phyloP scores from a whole-genome alignment of 1,140 invertebrate genomes.

The Scaptomyza hsui region DNA sequence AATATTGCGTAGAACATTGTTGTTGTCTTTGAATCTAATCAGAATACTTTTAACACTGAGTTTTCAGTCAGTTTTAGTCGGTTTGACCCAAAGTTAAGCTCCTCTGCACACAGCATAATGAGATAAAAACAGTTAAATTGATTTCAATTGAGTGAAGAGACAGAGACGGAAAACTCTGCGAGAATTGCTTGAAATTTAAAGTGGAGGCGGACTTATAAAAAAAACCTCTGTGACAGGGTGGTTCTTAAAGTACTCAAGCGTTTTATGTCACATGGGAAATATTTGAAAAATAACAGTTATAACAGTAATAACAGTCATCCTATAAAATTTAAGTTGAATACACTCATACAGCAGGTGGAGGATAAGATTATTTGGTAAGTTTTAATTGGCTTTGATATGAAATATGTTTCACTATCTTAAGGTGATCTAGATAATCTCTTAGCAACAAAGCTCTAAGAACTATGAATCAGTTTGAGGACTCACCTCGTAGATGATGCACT shows the following conservation, averaged over 20 bases:
- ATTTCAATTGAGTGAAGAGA: conserved; percentile 64
- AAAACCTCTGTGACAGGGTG: background rate
- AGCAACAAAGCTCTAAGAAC: background rate
- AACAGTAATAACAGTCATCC: no score
- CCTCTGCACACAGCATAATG: conserved; percentile 25
- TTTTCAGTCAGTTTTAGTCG: background rate
- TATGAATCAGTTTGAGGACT: background rate
- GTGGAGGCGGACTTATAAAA: conserved; percentile 19
- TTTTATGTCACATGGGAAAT: background rate
- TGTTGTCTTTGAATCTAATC: background rate
- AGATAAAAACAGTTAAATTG: conserved; percentile 68
- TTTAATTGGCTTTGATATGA: background rate
- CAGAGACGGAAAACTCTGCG: background rate
- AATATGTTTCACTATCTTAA: background rate
- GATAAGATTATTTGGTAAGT: background rate
- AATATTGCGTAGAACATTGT: background rate
- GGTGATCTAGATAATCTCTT: background rate
- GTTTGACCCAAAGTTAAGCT: background rate
- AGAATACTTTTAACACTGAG: background rate
- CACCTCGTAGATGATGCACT: background rate
- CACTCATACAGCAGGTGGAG: background rate
- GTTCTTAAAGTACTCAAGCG: background rate
- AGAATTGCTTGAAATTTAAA: conserved; percentile 25
- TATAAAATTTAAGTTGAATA: background rate
- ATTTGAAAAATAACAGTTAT: background rate